Evolutionary conservation across 92 coral and sea anemone species (phyloP).

Genomic region (Paramuricea clavata): DNA sequence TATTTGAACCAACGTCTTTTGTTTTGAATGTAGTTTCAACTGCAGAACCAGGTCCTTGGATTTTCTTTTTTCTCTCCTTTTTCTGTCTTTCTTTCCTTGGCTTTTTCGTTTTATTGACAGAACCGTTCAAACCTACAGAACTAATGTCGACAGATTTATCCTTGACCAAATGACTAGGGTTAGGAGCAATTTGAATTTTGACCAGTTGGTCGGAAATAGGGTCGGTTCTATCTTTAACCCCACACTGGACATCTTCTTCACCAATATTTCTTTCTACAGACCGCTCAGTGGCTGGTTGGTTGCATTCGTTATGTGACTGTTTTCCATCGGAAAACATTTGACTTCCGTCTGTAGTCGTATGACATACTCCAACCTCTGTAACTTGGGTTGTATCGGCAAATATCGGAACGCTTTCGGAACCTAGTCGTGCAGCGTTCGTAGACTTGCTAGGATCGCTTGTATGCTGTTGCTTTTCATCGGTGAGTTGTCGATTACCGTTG

Average conservation of each 20-base stretch:
- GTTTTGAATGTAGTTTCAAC: constrained; percentile 11
- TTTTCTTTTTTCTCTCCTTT: constrained; percentile 32
- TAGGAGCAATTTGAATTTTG: background rate
- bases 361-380: background rate
- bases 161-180: no score
- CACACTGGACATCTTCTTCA: background rate
- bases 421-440: background rate
- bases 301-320: background rate
- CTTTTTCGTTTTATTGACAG: constrained; percentile 16
- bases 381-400: background rate
- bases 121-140: background rate
- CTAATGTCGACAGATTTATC: background rate
- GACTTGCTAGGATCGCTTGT: background rate
- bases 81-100: constrained; percentile 49
- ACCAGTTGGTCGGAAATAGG: background rate
- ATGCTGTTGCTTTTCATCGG: background rate
- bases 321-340: background rate
- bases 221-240: background rate
- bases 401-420: background rate
- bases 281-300: background rate
- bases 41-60: background rate
- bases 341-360: background rate
- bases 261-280: background rate
- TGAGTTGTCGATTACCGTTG: background rate
- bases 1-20: constrained; percentile 13